Percentiles rank a stretch among this genome's conserved stretches.
phyloP scores from a whole-genome alignment of 2,888 invertebrate species.

The Philereme transversata region DNA sequence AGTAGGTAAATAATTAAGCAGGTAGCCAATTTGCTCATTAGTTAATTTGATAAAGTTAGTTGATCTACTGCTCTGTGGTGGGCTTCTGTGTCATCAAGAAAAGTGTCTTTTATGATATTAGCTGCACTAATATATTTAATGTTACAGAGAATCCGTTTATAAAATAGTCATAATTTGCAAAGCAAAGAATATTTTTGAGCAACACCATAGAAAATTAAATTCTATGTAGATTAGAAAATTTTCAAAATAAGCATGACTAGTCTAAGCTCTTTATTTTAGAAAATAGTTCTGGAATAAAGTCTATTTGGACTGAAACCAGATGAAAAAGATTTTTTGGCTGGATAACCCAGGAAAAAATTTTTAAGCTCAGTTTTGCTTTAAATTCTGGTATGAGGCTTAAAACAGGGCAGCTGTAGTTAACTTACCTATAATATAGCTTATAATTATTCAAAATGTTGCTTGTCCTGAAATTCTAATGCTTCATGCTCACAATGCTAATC shows the following conservation, averaged over 20 bases:
- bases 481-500: neutral
- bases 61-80: conserved; percentile 25
- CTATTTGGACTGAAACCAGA: neutral
- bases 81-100: conserved; percentile 26
- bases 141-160: conserved; percentile 26
- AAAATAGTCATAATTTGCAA: conserved; percentile 18
- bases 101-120: conserved; percentile 23
- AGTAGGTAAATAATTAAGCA: no score
- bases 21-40: neutral
- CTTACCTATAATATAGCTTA: neutral
- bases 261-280: no score
- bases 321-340: no score
- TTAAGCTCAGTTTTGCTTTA: no score
- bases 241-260: no score
- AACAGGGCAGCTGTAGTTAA: conserved; percentile 8
- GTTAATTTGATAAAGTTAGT: conserved; percentile 16
- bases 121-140: conserved; percentile 24
- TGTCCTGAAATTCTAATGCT: neutral
- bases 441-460: neutral
- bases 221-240: neutral
- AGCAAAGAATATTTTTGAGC: conserved; percentile 22
- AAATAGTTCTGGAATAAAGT: neutral
- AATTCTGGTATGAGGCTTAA: neutral
- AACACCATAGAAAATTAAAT: neutral
- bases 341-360: no score